Conservation (phyloP, 2,888 invertebrate species). For the Eretmocerus hayati region DNA sequence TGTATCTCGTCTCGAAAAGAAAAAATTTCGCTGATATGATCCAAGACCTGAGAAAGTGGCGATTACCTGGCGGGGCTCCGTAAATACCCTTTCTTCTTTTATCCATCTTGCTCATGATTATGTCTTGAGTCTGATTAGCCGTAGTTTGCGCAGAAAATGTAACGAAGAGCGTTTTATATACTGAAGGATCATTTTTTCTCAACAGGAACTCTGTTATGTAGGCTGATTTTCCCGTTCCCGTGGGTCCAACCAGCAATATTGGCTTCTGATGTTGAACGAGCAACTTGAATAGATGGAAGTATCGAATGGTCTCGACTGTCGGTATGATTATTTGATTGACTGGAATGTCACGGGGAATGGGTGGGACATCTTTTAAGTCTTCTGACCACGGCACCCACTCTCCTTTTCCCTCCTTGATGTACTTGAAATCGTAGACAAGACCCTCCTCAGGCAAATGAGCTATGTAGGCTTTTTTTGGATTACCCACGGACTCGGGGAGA, state of each 20-base stretch:
- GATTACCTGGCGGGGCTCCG: constrained; percentile 37
- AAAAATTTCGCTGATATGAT: no score
- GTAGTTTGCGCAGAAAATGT: constrained; percentile 93
- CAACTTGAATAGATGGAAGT: constrained; percentile 69
- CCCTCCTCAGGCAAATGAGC: constrained; percentile 74
- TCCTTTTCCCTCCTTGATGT: constrained; percentile 84
- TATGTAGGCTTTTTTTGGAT: constrained; percentile 64
- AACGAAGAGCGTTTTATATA: constrained; percentile 78
- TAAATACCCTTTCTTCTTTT: constrained; percentile 74
- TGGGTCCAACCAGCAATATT: constrained; percentile 83
- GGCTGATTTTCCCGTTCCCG: constrained; percentile 91
- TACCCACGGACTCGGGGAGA: constrained; percentile 51
- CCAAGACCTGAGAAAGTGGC: no score
- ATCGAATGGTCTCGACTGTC: constrained; percentile 83
- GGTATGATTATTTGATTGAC: constrained; percentile 92
- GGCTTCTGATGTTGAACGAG: constrained; percentile 76
- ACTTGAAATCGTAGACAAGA: constrained; percentile 82
- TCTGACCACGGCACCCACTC: constrained; percentile 89
- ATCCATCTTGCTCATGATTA: constrained; percentile 89
- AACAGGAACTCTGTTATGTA: constrained; percentile 81
- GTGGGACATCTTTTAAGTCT: constrained; percentile 64
- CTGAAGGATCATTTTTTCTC: constrained; percentile 67
- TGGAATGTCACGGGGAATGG: constrained; percentile 79
- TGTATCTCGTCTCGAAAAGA: no score
- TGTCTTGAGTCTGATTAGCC: constrained; percentile 89